A percentile compares a stretch with the other conserved stretches of the same genome.
phyloP scores from a whole-genome alignment of 2,888 invertebrate species.

The Poecilus cupreus region DNA sequence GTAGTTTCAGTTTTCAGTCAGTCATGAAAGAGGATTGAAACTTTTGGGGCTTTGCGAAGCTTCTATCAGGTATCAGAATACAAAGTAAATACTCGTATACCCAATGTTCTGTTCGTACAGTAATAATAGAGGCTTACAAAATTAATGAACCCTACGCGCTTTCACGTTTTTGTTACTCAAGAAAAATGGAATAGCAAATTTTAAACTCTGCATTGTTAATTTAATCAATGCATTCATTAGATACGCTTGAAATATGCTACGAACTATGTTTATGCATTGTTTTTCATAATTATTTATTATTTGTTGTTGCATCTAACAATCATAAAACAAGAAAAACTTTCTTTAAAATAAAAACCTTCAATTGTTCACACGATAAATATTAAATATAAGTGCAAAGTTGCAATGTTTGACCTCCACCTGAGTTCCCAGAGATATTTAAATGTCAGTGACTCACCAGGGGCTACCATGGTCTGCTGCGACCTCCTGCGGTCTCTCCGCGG shows the following conservation, averaged over 20 bases:
- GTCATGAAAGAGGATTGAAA: constrained; percentile 25
- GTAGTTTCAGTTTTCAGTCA: background rate
- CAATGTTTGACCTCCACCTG: constrained; percentile 16
- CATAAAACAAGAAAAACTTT: constrained; percentile 5
- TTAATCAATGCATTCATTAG: constrained; percentile 28
- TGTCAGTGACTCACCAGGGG: constrained; percentile 76
- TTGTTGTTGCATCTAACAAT: constrained; percentile 39
- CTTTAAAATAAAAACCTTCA: background rate
- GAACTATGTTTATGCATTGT: background rate
- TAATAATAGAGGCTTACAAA: background rate
- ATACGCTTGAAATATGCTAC: background rate
- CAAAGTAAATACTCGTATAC: background rate
- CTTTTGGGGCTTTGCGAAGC: constrained; percentile 27
- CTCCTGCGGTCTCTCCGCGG: constrained; percentile 76
- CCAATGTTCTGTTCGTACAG: background rate
- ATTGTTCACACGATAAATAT: background rate
- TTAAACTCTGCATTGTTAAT: constrained; percentile 1
- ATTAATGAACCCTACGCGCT: background rate
- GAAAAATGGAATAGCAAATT: constrained; percentile 11
- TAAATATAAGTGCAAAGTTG: no score
- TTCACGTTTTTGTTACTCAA: constrained; percentile 9
- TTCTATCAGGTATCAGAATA: constrained; percentile 1
- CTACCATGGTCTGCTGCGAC: constrained; percentile 69
- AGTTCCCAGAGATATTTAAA: constrained; percentile 37
- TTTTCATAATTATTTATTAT: constrained; percentile 15